These are phyloP conservation scores for Lytechinus pictus DNA, from an alignment of 35 echinoderm and acorn worm species.

Conservation along the genomic window DNA sequence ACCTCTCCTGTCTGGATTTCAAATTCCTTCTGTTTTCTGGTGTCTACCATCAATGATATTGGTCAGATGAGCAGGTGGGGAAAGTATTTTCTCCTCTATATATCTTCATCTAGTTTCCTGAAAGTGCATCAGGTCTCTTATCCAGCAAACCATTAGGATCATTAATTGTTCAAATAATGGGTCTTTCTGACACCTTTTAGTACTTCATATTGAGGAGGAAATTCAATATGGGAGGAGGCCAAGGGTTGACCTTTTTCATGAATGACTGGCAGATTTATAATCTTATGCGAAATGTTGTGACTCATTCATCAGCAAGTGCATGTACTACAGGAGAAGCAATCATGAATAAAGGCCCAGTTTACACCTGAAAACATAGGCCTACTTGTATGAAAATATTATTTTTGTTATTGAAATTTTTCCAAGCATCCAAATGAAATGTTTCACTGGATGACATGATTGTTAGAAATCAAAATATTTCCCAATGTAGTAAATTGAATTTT, in stretches of 20 bases:
- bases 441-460: no score
- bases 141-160: not conserved
- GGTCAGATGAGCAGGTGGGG: not conserved
- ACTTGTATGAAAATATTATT: not conserved
- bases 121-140: not conserved
- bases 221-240: conserved; percentile 53
- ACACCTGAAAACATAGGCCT: not conserved
- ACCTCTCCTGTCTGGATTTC: no score
- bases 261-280: conserved; percentile 58
- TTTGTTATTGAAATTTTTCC: no score
- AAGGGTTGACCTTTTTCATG: conserved; percentile 46
- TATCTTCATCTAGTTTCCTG: not conserved
- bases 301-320: conserved; percentile 46
- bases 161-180: conserved; percentile 48
- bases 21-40: not conserved
- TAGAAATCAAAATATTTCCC: no score
- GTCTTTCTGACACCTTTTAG: conserved; percentile 27
- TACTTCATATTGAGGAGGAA: conserved; percentile 7
- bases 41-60: not conserved
- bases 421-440: no score
- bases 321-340: not conserved
- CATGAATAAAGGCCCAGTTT: not conserved
- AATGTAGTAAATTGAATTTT: no score
- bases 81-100: not conserved
- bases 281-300: conserved; percentile 52